phyloP scores from a whole-genome alignment of 2,113 vertebrate species.

The Tragelaphus buxtoni region DNA sequence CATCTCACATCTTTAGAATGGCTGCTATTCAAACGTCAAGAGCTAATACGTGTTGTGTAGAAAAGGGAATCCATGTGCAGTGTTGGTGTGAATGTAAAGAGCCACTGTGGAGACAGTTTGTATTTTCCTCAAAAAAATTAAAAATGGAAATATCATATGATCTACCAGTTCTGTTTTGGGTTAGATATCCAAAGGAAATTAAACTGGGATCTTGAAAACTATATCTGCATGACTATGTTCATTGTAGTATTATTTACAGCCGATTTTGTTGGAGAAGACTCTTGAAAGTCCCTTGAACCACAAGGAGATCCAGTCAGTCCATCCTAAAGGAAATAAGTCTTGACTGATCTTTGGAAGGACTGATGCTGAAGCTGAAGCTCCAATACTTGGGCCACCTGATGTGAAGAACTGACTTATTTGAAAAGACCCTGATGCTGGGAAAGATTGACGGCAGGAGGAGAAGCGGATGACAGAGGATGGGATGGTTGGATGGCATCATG shows the following conservation, averaged over 20 bases:
- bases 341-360: not conserved
- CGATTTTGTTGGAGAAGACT: not conserved
- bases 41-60: not conserved
- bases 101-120: not conserved
- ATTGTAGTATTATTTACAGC: not conserved
- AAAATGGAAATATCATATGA: not conserved
- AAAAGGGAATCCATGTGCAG: not conserved
- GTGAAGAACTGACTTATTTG: not conserved
- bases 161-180: not conserved
- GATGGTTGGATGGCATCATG: no score
- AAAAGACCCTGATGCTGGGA: not conserved
- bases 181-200: not conserved
- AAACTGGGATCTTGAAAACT: not conserved
- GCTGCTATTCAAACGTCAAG: not conserved
- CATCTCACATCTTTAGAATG: not conserved
- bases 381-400: not conserved
- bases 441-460: not conserved
- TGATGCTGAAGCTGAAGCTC: not conserved
- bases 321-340: not conserved
- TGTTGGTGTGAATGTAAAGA: not conserved
- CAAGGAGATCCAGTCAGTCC: not conserved
- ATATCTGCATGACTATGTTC: not conserved
- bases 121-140: not conserved
- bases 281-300: not conserved
- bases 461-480: no score